Evolutionary conservation across 2,113 vertebrate genomes (phyloP).

Genomic region (Lates calcarifer): DNA sequence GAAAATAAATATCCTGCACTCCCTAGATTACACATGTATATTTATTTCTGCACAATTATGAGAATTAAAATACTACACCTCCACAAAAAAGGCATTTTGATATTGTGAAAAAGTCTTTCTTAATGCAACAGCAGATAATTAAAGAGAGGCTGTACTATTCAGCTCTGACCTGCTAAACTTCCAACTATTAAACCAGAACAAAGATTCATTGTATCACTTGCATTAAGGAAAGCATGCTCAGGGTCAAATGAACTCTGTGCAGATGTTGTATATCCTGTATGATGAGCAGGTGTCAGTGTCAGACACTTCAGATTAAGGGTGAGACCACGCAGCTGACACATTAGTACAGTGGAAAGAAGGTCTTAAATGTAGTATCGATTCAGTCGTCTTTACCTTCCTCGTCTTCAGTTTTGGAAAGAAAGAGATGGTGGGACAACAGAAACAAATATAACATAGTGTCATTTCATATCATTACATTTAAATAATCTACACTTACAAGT

Average conservation of each 20-base stretch:
- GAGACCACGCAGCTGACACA: constrained; percentile 60
- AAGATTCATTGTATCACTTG: not conserved
- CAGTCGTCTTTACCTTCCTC: constrained; percentile 91
- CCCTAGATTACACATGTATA: not conserved
- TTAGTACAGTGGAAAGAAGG: constrained; percentile 74
- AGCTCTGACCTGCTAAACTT: not conserved
- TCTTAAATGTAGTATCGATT: constrained; percentile 48
- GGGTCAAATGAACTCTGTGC: not conserved
- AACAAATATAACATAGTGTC: constrained; percentile 13
- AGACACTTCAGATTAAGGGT: constrained; percentile 79
- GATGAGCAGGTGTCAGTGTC: constrained; percentile 58
- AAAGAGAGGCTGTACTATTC: not conserved
- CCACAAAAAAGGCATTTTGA: not conserved
- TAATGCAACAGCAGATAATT: not conserved
- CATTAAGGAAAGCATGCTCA: not conserved
- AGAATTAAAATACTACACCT: not conserved
- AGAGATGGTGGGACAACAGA: constrained; percentile 47
- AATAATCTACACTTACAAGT: not conserved
- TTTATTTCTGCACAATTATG: not conserved
- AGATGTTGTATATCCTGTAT: constrained; percentile 3
- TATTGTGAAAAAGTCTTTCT: not conserved
- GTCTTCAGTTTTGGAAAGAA: constrained; percentile 85
- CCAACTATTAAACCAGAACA: not conserved
- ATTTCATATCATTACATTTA: constrained; percentile 9
- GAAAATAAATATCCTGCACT: not conserved